Conservation (phyloP, 64 coral and sea anemone species). For the Trachythela sp. region DNA sequence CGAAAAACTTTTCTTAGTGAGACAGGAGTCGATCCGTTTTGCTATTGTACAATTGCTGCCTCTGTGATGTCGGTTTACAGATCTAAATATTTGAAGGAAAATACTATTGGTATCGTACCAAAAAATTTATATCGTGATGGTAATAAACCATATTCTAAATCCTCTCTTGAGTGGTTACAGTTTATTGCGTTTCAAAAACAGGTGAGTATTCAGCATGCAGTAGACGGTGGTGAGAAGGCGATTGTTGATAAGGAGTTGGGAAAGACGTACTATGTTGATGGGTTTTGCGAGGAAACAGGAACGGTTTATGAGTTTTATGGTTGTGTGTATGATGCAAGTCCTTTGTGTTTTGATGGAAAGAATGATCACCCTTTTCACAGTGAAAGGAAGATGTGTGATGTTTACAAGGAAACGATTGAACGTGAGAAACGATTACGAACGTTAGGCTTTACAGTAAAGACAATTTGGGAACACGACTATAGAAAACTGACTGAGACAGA, state of each 20-base stretch:
- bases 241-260: not conserved
- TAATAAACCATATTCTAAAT: not conserved
- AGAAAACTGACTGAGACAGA: not conserved
- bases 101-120: conserved; percentile 26
- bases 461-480: too few relatives aligned
- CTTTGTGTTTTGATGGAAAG: not conserved
- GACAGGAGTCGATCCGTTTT: not conserved
- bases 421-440: not conserved
- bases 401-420: conserved; percentile 1
- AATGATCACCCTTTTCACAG: not conserved
- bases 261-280: conserved; percentile 21
- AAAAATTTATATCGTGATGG: not conserved
- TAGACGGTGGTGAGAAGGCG: not conserved
- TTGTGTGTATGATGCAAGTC: conserved; percentile 1
- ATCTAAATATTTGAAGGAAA: conserved; percentile 23
- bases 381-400: not conserved
- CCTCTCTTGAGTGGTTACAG: conserved; percentile 12
- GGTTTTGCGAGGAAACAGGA: too few relatives aligned
- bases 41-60: conserved; percentile 33
- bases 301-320: not conserved
- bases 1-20: not conserved
- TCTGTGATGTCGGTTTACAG: conserved; percentile 28
- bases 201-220: not conserved
- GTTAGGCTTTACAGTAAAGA: conserved; percentile 16
- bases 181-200: not conserved